Base-by-base conservation (phyloP, 2,113 vertebrate species). In the Apteryx mantelli region DNA sequence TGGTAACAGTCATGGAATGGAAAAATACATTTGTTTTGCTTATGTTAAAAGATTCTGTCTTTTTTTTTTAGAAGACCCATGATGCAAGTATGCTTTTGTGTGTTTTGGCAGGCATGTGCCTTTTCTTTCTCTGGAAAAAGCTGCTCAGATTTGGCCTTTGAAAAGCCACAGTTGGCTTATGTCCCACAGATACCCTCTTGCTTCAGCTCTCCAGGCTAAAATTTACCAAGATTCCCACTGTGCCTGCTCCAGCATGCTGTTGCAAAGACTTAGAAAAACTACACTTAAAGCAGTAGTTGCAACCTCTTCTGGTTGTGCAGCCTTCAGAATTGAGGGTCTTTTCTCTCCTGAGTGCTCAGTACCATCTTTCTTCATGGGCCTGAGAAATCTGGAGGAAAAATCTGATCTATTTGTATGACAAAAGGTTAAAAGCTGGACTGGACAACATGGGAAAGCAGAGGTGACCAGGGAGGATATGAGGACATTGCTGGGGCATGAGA, bases 71-170 rank as follows among this genome's bases (percentile, higher is more conserved):
- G 36, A 71, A 84, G 83, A 81, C 30, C 9, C 12, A 34, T 82
- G 60, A 19, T 2, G 3, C 71, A 87, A 19, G 17, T 26, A 26
- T 21, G 9, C 17, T 42, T 80, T 90, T 88, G 4, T n/a, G n/a
- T 78, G 66, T 53, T 95, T 95, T 94, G 91, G 83, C 73, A 93
- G n/a, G 14, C n/a, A 71, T 7, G 5, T 56, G 7, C 4, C 42
- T 95, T 85, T 81, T 60, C 42, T 83, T n/a, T 65, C 63, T 42
- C 16, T 66, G 75, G 36, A 79, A 94, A 92, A 92, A 84, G 11
- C 32, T 82, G 13, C 24, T 89, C 61, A 82, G 25, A 50, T 84
- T 89, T 93, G 52, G 79, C 46, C 25, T 88, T 63, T 81, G 50
- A 74, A 94, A 94, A 90, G 7, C 4, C 58, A 69, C 15, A 36